These are phyloP conservation scores for Micromys minutus DNA, from an alignment of 2,113 vertebrate species.

Conservation along the genomic window DNA sequence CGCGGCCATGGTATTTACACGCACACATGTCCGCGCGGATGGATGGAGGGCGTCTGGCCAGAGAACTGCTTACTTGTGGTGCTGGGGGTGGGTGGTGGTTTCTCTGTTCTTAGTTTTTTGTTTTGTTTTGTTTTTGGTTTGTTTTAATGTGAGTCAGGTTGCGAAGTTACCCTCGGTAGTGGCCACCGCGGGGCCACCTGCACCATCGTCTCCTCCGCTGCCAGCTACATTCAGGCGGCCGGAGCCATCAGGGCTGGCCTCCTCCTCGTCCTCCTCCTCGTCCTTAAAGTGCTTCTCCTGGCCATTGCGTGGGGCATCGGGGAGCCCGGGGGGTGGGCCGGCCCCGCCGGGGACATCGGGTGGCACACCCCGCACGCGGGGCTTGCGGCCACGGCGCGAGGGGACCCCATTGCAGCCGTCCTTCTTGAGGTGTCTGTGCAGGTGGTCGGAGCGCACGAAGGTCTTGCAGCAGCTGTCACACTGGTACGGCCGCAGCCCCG, in stretches of 20 bases:
- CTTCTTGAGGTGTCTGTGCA: constrained; percentile 99
- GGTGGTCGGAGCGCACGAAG: constrained; percentile 98
- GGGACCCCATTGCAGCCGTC: constrained; percentile 98
- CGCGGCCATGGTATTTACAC: constrained; percentile 76
- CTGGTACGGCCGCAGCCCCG: constrained; percentile 98
- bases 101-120: constrained; percentile 17
- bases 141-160: constrained; percentile 83
- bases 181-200: constrained; percentile 78
- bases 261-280: constrained; percentile 82
- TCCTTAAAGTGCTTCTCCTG: constrained; percentile 86
- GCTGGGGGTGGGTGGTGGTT: constrained; percentile 65
- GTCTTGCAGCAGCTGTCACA: constrained; percentile 99
- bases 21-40: constrained; percentile 52
- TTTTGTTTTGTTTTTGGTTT: background rate
- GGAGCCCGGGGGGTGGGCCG: constrained; percentile 50
- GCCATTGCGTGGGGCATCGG: constrained; percentile 75
- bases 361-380: constrained; percentile 88
- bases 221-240: constrained; percentile 85
- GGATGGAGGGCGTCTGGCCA: constrained; percentile 73
- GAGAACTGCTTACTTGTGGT: constrained; percentile 71
- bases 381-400: constrained; percentile 93
- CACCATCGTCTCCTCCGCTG: constrained; percentile 73
- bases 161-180: constrained; percentile 77
- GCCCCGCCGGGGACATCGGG: constrained; percentile 68
- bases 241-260: constrained; percentile 73